A percentile compares a stretch with the other conserved stretches of the same genome.
These are phyloP conservation scores for Zaprionus bogoriensis DNA, from an alignment of 2,888 invertebrate genomes.

Conservation along the genomic window DNA sequence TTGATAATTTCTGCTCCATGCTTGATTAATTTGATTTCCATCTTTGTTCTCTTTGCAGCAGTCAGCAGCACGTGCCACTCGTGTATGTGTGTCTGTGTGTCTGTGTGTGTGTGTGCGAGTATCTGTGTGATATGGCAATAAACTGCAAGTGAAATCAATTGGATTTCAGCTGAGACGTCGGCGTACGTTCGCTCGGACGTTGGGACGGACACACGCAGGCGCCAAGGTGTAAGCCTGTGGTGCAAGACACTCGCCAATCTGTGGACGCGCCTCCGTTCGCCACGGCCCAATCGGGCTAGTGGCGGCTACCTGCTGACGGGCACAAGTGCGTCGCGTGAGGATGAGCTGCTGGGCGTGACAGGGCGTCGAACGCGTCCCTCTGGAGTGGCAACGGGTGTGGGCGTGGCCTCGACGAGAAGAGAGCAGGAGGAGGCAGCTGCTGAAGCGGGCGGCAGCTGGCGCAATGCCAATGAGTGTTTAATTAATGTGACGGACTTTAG, in stretches of 20 bases:
- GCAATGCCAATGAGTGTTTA: conserved; percentile 72
- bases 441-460: conserved; percentile 24
- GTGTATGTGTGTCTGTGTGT: not conserved
- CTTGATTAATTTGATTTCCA: not conserved
- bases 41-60: not conserved
- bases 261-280: conserved; percentile 82
- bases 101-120: not conserved
- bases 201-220: conserved; percentile 33
- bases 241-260: conserved; percentile 81
- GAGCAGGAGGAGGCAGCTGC: not conserved
- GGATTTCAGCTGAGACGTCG: not conserved
- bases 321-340: conserved; percentile 72
- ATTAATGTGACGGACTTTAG: conserved; percentile 79
- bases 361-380: conserved; percentile 55
- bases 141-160: conserved; percentile 40
- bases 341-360: conserved; percentile 67
- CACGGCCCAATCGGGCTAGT: conserved; percentile 83
- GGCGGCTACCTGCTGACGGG: conserved; percentile 81
- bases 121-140: conserved; percentile 20
- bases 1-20: no score
- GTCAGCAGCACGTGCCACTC: not conserved
- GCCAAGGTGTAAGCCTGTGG: conserved; percentile 59
- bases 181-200: no score
- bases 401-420: no score
- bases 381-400: conserved; percentile 8